phyloP scores from a whole-genome alignment of 2,888 invertebrate species.

The Drosophila cracens region DNA sequence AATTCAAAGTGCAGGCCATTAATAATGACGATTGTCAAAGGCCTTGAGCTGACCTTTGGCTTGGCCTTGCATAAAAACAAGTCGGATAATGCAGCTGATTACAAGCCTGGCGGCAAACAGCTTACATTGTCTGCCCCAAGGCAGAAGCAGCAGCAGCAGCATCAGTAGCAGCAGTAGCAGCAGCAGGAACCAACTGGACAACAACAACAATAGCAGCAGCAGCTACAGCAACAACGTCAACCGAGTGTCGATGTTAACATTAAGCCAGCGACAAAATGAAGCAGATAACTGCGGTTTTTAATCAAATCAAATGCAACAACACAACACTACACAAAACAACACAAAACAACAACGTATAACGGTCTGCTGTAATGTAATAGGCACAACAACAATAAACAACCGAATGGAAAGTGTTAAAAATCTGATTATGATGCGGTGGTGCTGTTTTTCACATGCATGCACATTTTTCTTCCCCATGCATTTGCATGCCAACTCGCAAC shows the following conservation, averaged over 20 bases:
- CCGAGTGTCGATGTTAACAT: slow-evolving; percentile 74
- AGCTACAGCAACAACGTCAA: slow-evolving; percentile 28
- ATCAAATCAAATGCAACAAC: slow-evolving; percentile 76
- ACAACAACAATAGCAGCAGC: slow-evolving; percentile 14
- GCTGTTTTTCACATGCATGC: slow-evolving; percentile 72
- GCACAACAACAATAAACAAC: slow-evolving; percentile 44
- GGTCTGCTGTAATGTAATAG: slow-evolving; percentile 57
- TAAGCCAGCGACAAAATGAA: slow-evolving; percentile 70
- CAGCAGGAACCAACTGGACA: slow-evolving; percentile 29
- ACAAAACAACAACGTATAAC: slow-evolving; percentile 19
- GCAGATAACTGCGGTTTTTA: slow-evolving; percentile 80
- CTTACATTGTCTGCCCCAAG: slow-evolving; percentile 52
- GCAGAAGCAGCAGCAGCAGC: slow-evolving; percentile 1
- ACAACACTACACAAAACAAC: slow-evolving; percentile 16
- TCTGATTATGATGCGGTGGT: slow-evolving; percentile 80
- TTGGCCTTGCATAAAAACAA: slow-evolving; percentile 61
- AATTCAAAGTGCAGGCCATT: slow-evolving; percentile 59
- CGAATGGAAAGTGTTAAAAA: slow-evolving; percentile 79
- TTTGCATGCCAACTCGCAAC: slow-evolving; percentile 61
- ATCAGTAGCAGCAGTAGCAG: neutral
- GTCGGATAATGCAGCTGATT: slow-evolving; percentile 63
- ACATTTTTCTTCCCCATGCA: slow-evolving; percentile 69
- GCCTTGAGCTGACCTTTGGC: slow-evolving; percentile 48
- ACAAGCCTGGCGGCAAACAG: slow-evolving; percentile 58
- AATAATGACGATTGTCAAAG: slow-evolving; percentile 48